A percentile compares a stretch with the other conserved stretches of the same genome.
These are phyloP conservation scores for Deilephila elpenor DNA, from an alignment of 2,888 invertebrate species.

Conservation along the genomic window DNA sequence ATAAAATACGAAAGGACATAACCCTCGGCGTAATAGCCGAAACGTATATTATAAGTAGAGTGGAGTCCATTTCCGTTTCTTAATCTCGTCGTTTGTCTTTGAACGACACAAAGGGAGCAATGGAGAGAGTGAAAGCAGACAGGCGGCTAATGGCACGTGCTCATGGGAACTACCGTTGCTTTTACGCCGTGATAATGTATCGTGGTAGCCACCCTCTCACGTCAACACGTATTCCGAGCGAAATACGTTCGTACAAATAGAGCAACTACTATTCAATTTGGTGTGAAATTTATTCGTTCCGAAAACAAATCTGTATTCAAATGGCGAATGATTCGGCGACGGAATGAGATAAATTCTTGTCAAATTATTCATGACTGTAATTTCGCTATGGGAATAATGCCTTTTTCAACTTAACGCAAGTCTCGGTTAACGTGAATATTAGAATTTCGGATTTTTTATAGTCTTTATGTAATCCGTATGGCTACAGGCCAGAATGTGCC, in stretches of 20 bases:
- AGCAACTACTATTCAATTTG: constrained; percentile 23
- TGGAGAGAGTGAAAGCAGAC: constrained; percentile 52
- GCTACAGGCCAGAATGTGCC: not conserved
- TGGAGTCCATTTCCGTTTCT: constrained; percentile 59
- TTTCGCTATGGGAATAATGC: constrained; percentile 21
- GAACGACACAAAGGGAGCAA: constrained; percentile 62
- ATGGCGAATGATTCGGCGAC: constrained; percentile 26
- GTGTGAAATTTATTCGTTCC: constrained; percentile 28
- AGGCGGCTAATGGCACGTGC: constrained; percentile 64
- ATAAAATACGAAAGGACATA: not conserved
- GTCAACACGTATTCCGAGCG: constrained; percentile 5
- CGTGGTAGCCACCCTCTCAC: constrained; percentile 8
- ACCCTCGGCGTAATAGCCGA: not conserved
- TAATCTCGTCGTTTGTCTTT: constrained; percentile 67
- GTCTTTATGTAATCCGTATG: not conserved
- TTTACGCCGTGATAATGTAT: constrained; percentile 23
- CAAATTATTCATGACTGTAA: constrained; percentile 31
- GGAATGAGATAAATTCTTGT: constrained; percentile 28
- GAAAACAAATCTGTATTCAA: constrained; percentile 31
- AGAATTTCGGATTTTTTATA: constrained; percentile 11
- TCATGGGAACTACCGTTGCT: constrained; percentile 44
- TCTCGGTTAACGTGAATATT: not conserved
- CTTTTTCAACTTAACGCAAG: constrained; percentile 1
- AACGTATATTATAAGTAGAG: constrained; percentile 4
- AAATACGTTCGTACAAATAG: constrained; percentile 13